A percentile compares a stretch with the other conserved stretches of the same genome.
These are phyloP conservation scores for Atherinomorus stipes DNA, from an alignment of 2,113 vertebrate species.

Conservation along the genomic window DNA sequence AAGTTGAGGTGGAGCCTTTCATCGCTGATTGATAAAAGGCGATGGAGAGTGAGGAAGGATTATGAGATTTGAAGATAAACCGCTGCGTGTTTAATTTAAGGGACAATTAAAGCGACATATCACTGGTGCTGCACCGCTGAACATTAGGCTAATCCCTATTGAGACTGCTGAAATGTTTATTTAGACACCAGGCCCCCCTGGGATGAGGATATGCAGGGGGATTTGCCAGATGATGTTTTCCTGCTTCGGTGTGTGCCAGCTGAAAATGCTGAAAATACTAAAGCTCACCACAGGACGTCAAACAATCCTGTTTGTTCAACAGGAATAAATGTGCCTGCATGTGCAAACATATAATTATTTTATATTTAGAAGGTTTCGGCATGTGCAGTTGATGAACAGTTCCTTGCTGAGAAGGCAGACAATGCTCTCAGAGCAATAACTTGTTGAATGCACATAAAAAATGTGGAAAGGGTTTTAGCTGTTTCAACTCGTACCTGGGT, in stretches of 20 bases:
- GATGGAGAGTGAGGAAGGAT: conserved; percentile 54
- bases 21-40: conserved; percentile 62
- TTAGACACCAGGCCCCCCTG: conserved; percentile 29
- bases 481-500: too few species aligned
- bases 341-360: conserved; percentile 22
- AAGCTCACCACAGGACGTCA: conserved; percentile 32
- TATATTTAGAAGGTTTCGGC: conserved; percentile 5
- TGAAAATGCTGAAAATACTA: conserved; percentile 45
- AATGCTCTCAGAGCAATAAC: too few species aligned
- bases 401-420: background rate
- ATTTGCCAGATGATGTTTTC: conserved; percentile 57
- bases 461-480: too few species aligned
- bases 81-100: conserved; percentile 68
- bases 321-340: conserved; percentile 17
- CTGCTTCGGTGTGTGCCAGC: conserved; percentile 9
- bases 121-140: conserved; percentile 50
- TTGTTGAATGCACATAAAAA: too few species aligned
- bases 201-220: conserved; percentile 32
- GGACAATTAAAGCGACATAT: conserved; percentile 67
- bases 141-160: conserved; percentile 66
- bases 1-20: conserved; percentile 23
- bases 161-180: conserved; percentile 70
- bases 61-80: conserved; percentile 68
- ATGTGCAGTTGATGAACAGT: background rate
- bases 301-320: conserved; percentile 31